Evolutionary conservation across 2,113 vertebrate species (phyloP).

Genomic region (Ceratotherium simum): DNA sequence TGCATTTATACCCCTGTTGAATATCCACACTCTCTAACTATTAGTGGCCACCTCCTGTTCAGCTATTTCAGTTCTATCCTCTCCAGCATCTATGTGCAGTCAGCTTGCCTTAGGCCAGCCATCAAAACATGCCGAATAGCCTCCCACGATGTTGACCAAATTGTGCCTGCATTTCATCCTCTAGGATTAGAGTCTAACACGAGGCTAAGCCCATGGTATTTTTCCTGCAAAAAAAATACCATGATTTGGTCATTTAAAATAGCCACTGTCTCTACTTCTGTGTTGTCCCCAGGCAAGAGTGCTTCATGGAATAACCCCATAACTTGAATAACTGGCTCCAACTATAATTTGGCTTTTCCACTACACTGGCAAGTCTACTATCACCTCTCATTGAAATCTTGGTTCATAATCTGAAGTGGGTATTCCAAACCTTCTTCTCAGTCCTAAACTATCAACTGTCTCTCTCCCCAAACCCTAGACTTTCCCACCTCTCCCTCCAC

Average conservation of each 20-base stretch:
- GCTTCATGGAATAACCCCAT: neutral
- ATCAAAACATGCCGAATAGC: neutral
- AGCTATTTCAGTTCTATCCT: neutral
- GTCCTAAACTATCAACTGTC: neutral
- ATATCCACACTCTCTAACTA: neutral
- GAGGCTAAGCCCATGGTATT: neutral
- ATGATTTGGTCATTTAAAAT: neutral
- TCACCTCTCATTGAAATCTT: neutral
- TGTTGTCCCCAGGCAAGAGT: neutral
- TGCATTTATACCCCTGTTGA: neutral
- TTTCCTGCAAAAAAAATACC: neutral
- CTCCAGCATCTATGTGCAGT: too few species aligned
- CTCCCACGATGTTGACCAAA: too few species aligned
- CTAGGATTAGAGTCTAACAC: neutral
- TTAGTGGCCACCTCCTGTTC: neutral
- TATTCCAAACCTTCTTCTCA: neutral
- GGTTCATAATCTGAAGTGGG: neutral
- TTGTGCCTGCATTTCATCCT: neutral
- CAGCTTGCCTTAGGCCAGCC: too few species aligned
- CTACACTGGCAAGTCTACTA: neutral
- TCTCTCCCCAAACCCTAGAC: neutral
- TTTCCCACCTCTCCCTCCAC: neutral
- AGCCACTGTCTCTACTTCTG: neutral
- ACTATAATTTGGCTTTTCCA: neutral
- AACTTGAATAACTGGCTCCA: neutral